Conservation (phyloP, 2,113 vertebrate genomes). For the Malurus alboscapulatus region DNA sequence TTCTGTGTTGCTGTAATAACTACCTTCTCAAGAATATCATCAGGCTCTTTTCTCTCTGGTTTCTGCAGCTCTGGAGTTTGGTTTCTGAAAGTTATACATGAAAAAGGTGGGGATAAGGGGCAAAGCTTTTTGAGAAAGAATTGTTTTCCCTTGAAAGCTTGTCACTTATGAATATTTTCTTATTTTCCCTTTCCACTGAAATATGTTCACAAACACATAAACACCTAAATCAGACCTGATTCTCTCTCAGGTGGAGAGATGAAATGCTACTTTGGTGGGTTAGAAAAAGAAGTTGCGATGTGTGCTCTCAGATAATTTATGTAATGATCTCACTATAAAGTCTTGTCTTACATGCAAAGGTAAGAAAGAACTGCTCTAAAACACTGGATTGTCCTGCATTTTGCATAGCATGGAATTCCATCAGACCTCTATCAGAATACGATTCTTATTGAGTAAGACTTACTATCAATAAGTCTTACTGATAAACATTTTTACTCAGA, state of each 20-base stretch:
- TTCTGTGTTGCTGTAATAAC: not conserved
- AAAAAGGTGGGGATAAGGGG: not conserved
- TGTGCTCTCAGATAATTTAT: not conserved
- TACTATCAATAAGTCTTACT: not conserved
- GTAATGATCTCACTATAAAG: not conserved
- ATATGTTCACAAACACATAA: not conserved
- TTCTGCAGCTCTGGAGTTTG: not conserved
- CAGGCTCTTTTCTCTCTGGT: not conserved
- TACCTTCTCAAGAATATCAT: not conserved
- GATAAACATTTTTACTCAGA: not conserved
- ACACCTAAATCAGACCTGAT: not conserved
- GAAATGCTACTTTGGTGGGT: not conserved
- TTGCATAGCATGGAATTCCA: not conserved
- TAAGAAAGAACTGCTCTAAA: not conserved
- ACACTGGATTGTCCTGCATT: not conserved
- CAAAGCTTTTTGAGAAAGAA: not conserved
- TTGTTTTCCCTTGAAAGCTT: not conserved
- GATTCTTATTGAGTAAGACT: not conserved
- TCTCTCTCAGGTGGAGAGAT: not conserved
- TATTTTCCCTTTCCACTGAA: not conserved
- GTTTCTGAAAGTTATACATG: not conserved
- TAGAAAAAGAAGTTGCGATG: not conserved
- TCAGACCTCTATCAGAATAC: not conserved
- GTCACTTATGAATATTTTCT: not conserved
- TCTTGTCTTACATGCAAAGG: not conserved